Percentiles rank a stretch among this genome's conserved stretches.
Evolutionary conservation across 1,140 invertebrate species (phyloP).

Genomic region (Oedothorax gibbosus): DNA sequence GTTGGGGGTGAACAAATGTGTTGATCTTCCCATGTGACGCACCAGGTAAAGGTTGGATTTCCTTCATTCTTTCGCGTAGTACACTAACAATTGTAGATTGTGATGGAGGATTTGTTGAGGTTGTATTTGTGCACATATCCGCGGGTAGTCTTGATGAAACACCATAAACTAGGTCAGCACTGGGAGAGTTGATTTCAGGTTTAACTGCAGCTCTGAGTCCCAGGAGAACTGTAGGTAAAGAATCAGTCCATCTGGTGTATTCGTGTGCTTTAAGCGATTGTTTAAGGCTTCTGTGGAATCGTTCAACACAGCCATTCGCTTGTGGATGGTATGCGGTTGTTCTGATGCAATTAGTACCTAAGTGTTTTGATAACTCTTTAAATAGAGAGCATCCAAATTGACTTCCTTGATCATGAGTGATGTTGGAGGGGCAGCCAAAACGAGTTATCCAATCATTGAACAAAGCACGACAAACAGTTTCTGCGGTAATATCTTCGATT

Average conservation of each 20-base stretch:
- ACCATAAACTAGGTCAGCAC: constrained; percentile 11
- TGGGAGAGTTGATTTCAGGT: too few species aligned
- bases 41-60: background rate
- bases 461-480: constrained; percentile 66
- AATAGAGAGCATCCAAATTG: constrained; percentile 68
- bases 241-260: background rate
- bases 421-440: constrained; percentile 64
- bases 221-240: background rate
- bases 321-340: background rate
- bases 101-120: too few species aligned
- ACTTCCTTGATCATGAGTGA: constrained; percentile 68
- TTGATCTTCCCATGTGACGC: background rate
- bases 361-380: background rate
- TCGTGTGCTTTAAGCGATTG: background rate
- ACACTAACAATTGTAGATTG: background rate
- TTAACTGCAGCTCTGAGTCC: background rate
- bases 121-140: background rate
- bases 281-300: background rate
- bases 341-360: background rate
- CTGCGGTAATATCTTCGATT: constrained; percentile 66
- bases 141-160: background rate
- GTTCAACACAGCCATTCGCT: background rate
- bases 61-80: background rate
- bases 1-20: background rate
- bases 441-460: constrained; percentile 65